These are phyloP conservation scores for Silurus aristotelis DNA, from an alignment of 2,797 vertebrate species.

Conservation along the genomic window DNA sequence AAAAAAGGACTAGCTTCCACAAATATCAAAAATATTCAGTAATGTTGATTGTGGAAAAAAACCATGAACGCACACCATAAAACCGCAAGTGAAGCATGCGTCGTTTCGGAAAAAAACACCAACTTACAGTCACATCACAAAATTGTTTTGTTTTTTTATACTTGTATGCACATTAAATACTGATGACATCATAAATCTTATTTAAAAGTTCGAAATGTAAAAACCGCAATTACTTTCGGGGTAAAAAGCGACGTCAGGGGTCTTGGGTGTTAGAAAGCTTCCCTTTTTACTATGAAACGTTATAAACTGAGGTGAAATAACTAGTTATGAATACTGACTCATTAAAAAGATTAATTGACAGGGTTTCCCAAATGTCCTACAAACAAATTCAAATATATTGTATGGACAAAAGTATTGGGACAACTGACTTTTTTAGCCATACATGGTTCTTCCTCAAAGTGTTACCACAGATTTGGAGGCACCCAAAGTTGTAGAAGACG, in stretches of 20 bases:
- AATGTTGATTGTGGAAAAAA: slow-evolving; percentile 63
- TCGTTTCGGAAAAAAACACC: slow-evolving; percentile 65
- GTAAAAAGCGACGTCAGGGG: slow-evolving; percentile 27
- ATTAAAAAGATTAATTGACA: background rate
- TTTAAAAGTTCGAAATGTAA: slow-evolving; percentile 63
- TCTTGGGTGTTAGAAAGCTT: slow-evolving; percentile 24
- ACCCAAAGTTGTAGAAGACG: too few relatives aligned
- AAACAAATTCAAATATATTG: background rate
- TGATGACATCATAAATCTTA: slow-evolving; percentile 57
- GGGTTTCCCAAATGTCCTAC: background rate
- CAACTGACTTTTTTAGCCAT: too few relatives aligned
- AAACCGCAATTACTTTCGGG: slow-evolving; percentile 60
- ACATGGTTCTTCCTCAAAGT: too few relatives aligned
- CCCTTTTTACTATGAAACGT: slow-evolving; percentile 18
- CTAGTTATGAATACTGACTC: background rate
- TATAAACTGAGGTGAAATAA: background rate
- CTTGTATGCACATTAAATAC: slow-evolving; percentile 76
- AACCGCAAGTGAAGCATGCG: slow-evolving; percentile 73
- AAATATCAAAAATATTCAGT: slow-evolving; percentile 67
- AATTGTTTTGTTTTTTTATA: slow-evolving; percentile 24
- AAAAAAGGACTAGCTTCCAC: slow-evolving; percentile 65
- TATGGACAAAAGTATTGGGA: too few relatives aligned
- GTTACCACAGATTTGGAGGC: too few relatives aligned
- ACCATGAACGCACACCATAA: slow-evolving; percentile 65
- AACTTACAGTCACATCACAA: slow-evolving; percentile 71